phyloP scores from a whole-genome alignment of 2,888 invertebrate genomes.

The Clunio marinus region DNA sequence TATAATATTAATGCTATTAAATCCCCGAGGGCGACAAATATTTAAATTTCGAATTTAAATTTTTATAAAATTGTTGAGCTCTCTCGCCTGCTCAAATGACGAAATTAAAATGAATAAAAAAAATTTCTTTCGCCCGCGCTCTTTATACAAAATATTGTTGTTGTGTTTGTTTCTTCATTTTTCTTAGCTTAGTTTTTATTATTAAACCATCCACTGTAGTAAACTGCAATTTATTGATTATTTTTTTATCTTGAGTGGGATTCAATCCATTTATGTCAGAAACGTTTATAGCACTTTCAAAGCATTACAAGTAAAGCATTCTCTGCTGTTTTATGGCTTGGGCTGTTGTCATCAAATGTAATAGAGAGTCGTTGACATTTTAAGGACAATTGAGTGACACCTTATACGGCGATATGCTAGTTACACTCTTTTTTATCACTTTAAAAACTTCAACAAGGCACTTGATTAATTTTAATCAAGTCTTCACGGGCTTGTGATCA shows the following conservation, averaged over 20 bases:
- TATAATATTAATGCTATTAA: conserved; percentile 1
- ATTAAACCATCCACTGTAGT: no score
- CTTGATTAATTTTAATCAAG: background rate
- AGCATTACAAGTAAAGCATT: background rate
- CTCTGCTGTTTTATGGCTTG: background rate
- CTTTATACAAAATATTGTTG: conserved; percentile 10
- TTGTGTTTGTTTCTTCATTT: background rate
- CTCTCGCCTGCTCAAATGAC: conserved; percentile 20
- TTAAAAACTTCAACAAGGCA: background rate
- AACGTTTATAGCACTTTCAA: background rate
- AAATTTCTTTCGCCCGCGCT: conserved; percentile 21
- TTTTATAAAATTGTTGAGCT: background rate
- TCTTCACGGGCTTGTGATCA: background rate
- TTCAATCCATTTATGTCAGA: conserved; percentile 13
- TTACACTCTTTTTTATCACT: no score
- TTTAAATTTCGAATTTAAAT: background rate
- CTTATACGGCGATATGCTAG: background rate
- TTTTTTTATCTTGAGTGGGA: conserved; percentile 8
- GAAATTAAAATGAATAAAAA: conserved; percentile 21
- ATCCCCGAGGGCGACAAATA: conserved; percentile 15
- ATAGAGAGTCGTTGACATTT: background rate
- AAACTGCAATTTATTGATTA: conserved; percentile 25
- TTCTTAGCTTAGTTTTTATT: no score
- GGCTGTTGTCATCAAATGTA: background rate
- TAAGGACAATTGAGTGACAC: background rate